Percentiles rank a stretch among this genome's conserved stretches.
Conservation (phyloP, 92 coral and sea anemone genomes). For the Porites cylindrica region DNA sequence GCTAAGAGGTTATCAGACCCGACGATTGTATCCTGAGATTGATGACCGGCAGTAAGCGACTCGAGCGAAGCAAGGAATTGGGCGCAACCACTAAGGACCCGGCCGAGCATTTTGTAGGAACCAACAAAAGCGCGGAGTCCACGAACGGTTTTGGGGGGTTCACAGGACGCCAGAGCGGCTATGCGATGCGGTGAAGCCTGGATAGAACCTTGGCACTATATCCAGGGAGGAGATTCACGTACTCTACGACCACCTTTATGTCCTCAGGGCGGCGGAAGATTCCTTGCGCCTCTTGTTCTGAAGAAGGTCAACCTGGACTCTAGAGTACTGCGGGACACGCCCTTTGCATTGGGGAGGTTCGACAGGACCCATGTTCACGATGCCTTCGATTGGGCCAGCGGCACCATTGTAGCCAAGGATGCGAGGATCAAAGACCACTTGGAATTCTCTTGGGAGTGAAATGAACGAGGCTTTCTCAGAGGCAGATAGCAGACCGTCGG, state of each 20-base stretch:
- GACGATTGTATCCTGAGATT: slow-evolving; percentile 27
- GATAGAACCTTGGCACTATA: slow-evolving; percentile 53
- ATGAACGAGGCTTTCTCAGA: slow-evolving; percentile 8
- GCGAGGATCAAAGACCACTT: slow-evolving; percentile 33
- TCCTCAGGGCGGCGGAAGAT: slow-evolving; percentile 57
- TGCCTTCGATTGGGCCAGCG: slow-evolving; percentile 38
- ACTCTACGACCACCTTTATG: slow-evolving; percentile 24
- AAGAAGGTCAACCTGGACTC: slow-evolving; percentile 40
- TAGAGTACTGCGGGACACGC: slow-evolving; percentile 52
- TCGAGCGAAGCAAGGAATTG: slow-evolving; percentile 44
- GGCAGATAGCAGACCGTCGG: slow-evolving; percentile 24
- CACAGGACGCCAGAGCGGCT: slow-evolving; percentile 45
- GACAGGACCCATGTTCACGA: slow-evolving; percentile 51
- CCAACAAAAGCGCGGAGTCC: slow-evolving; percentile 25
- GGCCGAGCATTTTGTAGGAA: slow-evolving; percentile 46
- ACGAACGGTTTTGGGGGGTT: slow-evolving; percentile 38
- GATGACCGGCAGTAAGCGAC: slow-evolving; percentile 31
- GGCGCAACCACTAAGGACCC: slow-evolving; percentile 39
- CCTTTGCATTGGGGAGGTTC: slow-evolving; percentile 45
- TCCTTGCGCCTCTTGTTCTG: slow-evolving; percentile 50
- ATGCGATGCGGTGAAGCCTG: slow-evolving; percentile 52
- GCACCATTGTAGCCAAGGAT: slow-evolving; percentile 47
- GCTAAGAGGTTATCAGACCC: slow-evolving; percentile 48
- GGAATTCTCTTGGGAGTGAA: slow-evolving; percentile 31
- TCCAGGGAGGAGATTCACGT: slow-evolving; percentile 36